Conservation (phyloP, 1,140 invertebrate species). For the Lysiphlebus fabarum region DNA sequence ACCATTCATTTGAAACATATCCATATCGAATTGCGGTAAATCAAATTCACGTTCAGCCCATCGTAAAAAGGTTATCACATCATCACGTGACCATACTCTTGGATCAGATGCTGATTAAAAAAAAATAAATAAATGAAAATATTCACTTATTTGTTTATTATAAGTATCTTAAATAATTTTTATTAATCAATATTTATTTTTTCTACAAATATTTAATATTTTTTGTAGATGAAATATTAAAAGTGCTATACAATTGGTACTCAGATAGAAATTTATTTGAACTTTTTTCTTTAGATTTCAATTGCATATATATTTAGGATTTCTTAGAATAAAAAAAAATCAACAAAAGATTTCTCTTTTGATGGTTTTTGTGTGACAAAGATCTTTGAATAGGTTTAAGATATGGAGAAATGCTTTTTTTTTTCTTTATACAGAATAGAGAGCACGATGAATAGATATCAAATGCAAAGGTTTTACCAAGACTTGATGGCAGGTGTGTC, state of each 20-base stretch:
- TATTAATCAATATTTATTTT: background rate
- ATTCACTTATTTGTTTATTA: background rate
- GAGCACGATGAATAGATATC: too few relatives aligned
- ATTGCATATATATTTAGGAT: too few relatives aligned
- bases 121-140: slow-evolving; percentile 2
- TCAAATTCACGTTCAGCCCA: slow-evolving; percentile 94
- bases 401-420: too few relatives aligned
- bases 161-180: background rate
- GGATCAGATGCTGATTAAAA: slow-evolving; percentile 74
- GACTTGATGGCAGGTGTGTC: slow-evolving; percentile 73
- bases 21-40: slow-evolving; percentile 85
- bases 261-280: too few relatives aligned
- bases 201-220: background rate
- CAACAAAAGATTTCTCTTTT: too few relatives aligned
- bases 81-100: slow-evolving; percentile 84
- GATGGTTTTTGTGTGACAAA: too few relatives aligned
- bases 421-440: too few relatives aligned
- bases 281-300: too few relatives aligned
- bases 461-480: slow-evolving; percentile 53
- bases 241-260: background rate
- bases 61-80: slow-evolving; percentile 82
- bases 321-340: background rate
- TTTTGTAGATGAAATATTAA: background rate
- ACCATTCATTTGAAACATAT: slow-evolving; percentile 97
- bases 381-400: too few relatives aligned